Percentiles rank a stretch among this genome's conserved stretches.
phyloP scores from a whole-genome alignment of 2,797 vertebrate genomes.

The Triplophysa yarkandensis region DNA sequence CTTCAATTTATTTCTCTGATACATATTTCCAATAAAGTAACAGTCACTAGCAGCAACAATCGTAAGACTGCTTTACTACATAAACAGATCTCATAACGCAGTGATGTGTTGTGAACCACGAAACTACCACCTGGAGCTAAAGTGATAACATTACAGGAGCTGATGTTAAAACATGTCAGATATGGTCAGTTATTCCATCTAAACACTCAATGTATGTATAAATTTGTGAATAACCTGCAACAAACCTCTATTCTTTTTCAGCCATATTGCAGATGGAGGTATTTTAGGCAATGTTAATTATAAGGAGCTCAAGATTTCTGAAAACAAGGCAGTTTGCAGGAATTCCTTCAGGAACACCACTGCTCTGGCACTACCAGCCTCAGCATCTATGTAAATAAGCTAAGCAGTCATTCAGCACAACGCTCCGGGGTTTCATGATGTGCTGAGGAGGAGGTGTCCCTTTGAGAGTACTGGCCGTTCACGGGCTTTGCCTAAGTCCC shows the following conservation, averaged over 20 bases:
- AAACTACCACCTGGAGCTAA: slow-evolving; percentile 26
- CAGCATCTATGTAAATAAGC: slow-evolving; percentile 23
- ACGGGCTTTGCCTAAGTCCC: slow-evolving; percentile 20
- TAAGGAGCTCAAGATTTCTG: neutral
- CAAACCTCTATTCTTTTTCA: neutral
- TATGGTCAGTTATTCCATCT: slow-evolving; percentile 19
- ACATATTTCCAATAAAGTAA: neutral
- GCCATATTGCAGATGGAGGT: neutral
- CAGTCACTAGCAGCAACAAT: slow-evolving; percentile 15
- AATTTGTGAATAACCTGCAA: slow-evolving; percentile 3
- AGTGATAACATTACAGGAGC: slow-evolving; percentile 12
- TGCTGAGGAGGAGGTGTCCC: neutral
- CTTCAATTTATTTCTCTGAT: too few relatives aligned
- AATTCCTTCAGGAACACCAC: neutral
- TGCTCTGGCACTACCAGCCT: slow-evolving; percentile 3
- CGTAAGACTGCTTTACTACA: neutral
- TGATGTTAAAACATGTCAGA: slow-evolving; percentile 8
- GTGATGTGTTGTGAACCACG: slow-evolving; percentile 32
- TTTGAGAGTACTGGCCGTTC: slow-evolving; percentile 34
- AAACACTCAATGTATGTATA: slow-evolving; percentile 9
- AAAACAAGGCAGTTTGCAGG: neutral
- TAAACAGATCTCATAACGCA: neutral
- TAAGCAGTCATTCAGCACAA: slow-evolving; percentile 4
- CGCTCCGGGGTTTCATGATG: neutral
- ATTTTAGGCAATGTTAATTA: neutral